A percentile compares a stretch with the other conserved stretches of the same genome.
These are phyloP conservation scores for Dunckerocampus dactyliophorus DNA, from an alignment of 2,113 vertebrate species.

Conservation along the genomic window DNA sequence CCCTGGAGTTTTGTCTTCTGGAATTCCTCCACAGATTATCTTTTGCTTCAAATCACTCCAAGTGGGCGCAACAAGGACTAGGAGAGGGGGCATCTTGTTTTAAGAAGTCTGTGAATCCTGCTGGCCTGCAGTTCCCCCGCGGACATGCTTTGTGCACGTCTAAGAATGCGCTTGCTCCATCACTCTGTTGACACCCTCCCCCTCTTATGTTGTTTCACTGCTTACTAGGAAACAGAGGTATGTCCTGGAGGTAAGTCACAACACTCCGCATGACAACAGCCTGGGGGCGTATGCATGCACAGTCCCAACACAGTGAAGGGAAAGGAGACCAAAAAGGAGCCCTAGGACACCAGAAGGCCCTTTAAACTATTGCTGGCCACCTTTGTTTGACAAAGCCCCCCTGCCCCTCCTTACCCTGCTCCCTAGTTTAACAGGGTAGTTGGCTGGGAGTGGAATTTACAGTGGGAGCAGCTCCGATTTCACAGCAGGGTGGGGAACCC, in stretches of 20 bases:
- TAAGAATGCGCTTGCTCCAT: conserved; percentile 48
- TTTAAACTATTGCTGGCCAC: conserved; percentile 10
- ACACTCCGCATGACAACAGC: conserved; percentile 67
- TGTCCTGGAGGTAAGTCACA: conserved; percentile 38
- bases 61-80: conserved; percentile 7
- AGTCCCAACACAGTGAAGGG: conserved; percentile 11
- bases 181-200: conserved; percentile 22
- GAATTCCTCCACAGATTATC: conserved; percentile 61
- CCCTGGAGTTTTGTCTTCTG: conserved; percentile 43
- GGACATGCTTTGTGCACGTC: conserved; percentile 48
- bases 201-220: conserved; percentile 2
- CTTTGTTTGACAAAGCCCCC: conserved; percentile 44
- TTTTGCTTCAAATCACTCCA: conserved; percentile 35
- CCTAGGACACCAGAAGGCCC: conserved; percentile 21
- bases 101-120: conserved; percentile 51
- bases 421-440: conserved; percentile 50
- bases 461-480: conserved; percentile 62
- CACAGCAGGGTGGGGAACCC: conserved; percentile 61
- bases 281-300: conserved; percentile 43
- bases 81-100: conserved; percentile 16
- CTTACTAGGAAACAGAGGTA: conserved; percentile 35
- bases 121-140: conserved; percentile 48
- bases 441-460: conserved; percentile 66
- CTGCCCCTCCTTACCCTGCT: conserved; percentile 20
- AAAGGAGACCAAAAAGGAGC: conserved; percentile 28